These are phyloP conservation scores for Acholoe squamosa DNA, from an alignment of 2,888 invertebrate genomes.

Conservation along the genomic window DNA sequence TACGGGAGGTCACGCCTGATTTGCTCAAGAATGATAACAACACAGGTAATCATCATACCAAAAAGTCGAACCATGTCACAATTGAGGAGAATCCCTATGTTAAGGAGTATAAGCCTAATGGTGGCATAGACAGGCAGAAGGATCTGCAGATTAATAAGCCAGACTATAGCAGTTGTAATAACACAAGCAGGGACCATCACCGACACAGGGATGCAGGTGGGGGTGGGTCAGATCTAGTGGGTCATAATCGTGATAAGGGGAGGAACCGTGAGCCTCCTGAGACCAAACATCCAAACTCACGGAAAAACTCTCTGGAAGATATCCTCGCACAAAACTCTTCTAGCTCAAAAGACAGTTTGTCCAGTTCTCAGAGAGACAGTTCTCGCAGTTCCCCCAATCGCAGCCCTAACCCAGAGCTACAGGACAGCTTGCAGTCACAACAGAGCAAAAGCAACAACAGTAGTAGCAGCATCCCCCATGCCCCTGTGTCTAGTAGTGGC, in stretches of 20 bases:
- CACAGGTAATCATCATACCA: conserved; percentile 9
- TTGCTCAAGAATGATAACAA: conserved; percentile 61
- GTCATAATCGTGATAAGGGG: background rate
- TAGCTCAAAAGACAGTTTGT: conserved; percentile 59
- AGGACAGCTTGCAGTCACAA: conserved; percentile 34
- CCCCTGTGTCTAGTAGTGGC: background rate
- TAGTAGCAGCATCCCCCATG: background rate
- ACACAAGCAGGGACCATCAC: background rate
- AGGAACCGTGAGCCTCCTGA: background rate
- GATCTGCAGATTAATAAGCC: conserved; percentile 44
- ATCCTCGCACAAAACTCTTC: conserved; percentile 53
- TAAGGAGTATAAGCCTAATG: conserved; percentile 42
- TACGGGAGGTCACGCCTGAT: conserved; percentile 65
- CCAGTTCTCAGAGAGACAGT: conserved; percentile 52
- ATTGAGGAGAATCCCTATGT: conserved; percentile 64
- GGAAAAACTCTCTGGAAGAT: conserved; percentile 44
- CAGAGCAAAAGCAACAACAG: background rate
- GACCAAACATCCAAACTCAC: conserved; percentile 33
- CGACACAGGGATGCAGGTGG: background rate
- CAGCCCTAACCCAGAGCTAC: conserved; percentile 33
- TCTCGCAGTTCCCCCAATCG: conserved; percentile 46
- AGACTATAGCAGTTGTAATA: background rate
- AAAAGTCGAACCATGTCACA: conserved; percentile 43
- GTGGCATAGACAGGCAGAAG: conserved; percentile 54
- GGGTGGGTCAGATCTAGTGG: too few relatives aligned